Conservation (phyloP, 2,113 vertebrate genomes). For the Pachyramphus minor region DNA sequence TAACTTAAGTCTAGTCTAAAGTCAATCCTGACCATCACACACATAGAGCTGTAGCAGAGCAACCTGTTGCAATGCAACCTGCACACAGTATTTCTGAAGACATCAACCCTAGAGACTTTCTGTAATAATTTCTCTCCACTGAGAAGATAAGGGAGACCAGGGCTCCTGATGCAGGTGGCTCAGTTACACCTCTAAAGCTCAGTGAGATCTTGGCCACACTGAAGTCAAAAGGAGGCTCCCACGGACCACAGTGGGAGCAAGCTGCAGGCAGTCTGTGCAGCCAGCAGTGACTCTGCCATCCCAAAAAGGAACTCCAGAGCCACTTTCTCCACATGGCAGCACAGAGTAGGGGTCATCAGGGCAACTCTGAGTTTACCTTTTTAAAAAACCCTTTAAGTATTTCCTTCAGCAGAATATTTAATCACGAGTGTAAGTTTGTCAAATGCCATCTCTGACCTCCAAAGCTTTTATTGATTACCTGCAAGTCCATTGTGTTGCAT, state of each 20-base stretch:
- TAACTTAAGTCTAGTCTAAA: not conserved
- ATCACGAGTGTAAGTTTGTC: conserved; percentile 54
- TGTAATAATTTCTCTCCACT: not conserved
- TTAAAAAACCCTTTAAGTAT: conserved; percentile 5
- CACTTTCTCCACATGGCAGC: not conserved
- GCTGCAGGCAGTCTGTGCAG: not conserved
- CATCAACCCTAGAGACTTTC: not conserved
- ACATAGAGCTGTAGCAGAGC: not conserved
- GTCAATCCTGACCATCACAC: not conserved
- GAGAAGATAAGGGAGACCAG: not conserved
- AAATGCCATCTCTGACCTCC: conserved; percentile 63
- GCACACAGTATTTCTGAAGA: not conserved
- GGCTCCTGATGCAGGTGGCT: not conserved
- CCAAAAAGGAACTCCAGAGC: not conserved
- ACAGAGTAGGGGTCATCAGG: not conserved
- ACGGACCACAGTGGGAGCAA: not conserved
- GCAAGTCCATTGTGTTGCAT: conserved; percentile 60
- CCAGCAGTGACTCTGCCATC: not conserved
- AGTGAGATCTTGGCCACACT: not conserved
- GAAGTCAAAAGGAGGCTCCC: not conserved
- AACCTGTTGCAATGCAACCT: not conserved
- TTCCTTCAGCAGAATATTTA: conserved; percentile 65
- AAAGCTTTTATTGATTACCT: conserved; percentile 67
- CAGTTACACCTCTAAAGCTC: not conserved
- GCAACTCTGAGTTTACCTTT: conserved; percentile 11